These are phyloP conservation scores for Hoplostethus mediterraneus DNA, from an alignment of 2,797 vertebrate species.

Conservation along the genomic window DNA sequence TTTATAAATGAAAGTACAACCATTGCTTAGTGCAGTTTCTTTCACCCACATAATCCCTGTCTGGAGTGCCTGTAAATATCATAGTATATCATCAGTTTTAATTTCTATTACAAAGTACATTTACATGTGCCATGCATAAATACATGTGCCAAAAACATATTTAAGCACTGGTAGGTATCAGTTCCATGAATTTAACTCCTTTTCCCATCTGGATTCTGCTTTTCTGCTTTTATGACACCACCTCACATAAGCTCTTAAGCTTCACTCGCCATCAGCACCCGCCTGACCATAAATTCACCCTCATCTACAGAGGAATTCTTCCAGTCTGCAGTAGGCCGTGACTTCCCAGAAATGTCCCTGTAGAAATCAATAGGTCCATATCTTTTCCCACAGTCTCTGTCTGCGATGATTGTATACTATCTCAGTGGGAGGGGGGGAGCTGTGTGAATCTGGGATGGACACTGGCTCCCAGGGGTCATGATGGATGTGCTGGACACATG, in stretches of 20 bases:
- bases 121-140: constrained; percentile 11
- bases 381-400: constrained; percentile 38
- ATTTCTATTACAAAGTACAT: constrained; percentile 4
- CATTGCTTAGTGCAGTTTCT: neutral
- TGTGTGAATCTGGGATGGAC: constrained; percentile 26
- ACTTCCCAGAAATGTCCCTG: constrained; percentile 63
- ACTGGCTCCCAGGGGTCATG: constrained; percentile 25
- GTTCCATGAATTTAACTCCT: constrained; percentile 44
- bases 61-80: too few species aligned
- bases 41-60: constrained; percentile 1
- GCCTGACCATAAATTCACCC: constrained; percentile 40
- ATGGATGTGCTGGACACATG: constrained; percentile 17
- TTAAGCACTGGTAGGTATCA: constrained; percentile 15
- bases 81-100: constrained; percentile 6
- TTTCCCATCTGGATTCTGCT: constrained; percentile 39
- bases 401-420: constrained; percentile 53
- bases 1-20: constrained; percentile 15
- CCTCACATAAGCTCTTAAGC: constrained; percentile 45
- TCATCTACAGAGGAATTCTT: constrained; percentile 45
- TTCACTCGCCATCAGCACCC: constrained; percentile 38
- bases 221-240: constrained; percentile 28
- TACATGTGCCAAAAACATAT: constrained; percentile 37
- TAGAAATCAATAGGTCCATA: constrained; percentile 58
- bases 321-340: constrained; percentile 40
- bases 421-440: constrained; percentile 15